Conservation (phyloP, 2,797 vertebrate species). For the Garrulus glandarius region DNA sequence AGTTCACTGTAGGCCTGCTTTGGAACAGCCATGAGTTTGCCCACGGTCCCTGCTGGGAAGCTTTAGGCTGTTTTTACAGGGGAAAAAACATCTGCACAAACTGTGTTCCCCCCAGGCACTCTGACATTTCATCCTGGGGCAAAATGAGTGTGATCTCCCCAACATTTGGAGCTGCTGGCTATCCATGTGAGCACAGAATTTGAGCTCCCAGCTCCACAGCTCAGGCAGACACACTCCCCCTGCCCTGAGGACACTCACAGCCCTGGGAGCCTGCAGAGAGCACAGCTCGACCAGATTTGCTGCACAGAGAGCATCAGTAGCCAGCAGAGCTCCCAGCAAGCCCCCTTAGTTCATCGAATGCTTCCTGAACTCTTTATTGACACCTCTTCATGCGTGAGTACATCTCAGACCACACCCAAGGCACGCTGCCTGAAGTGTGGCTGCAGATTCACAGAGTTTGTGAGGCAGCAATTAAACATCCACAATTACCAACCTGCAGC, state of each 20-base stretch:
- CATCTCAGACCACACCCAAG: neutral
- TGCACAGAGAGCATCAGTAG: neutral
- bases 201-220: neutral
- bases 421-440: neutral
- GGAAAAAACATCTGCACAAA: neutral
- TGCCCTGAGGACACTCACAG: neutral
- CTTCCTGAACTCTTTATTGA: neutral
- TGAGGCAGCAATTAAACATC: neutral
- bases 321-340: neutral
- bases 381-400: neutral
- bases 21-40: neutral
- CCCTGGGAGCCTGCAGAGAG: neutral
- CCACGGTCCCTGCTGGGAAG: neutral
- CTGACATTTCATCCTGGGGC: neutral
- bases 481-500: neutral
- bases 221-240: neutral
- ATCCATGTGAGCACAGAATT: fast-evolving
- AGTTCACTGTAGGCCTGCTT: neutral
- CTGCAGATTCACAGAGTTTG: neutral
- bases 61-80: neutral
- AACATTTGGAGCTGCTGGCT: neutral
- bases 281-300: neutral
- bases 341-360: neutral
- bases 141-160: neutral
- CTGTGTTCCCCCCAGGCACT: neutral